phyloP scores from a whole-genome alignment of 1,140 invertebrate species.

The Leptopilina boulardi region DNA sequence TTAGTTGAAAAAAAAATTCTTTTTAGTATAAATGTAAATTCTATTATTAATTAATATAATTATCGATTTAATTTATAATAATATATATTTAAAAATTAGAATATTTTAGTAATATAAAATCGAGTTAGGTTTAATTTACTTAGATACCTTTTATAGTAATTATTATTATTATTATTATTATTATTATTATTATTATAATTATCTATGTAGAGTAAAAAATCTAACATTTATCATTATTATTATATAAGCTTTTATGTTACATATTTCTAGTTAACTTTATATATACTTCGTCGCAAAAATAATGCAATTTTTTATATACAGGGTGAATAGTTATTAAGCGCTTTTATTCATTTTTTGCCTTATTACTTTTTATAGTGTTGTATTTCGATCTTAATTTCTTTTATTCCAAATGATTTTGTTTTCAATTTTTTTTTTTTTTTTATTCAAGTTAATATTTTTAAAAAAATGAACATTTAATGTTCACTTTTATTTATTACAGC shows the following conservation, averaged over 20 bases:
- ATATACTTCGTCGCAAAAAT: not conserved
- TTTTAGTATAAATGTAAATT: not conserved
- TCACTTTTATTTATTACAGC: too few relatives aligned
- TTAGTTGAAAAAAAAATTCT: not conserved
- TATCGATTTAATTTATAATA: not conserved
- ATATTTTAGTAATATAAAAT: constrained; percentile 14
- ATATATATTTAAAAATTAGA: constrained; percentile 2
- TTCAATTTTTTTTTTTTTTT: not conserved
- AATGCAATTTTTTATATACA: not conserved
- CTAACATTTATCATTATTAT: constrained; percentile 4
- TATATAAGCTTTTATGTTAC: constrained; percentile 24
- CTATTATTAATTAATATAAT: not conserved
- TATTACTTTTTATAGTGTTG: not conserved
- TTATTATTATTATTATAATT: too few relatives aligned
- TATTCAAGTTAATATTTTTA: not conserved
- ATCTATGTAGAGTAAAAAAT: constrained; percentile 26
- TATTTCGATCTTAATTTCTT: constrained; percentile 30
- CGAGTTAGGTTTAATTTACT: not conserved
- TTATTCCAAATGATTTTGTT: constrained; percentile 10
- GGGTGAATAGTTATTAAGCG: not conserved
- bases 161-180: too few relatives aligned
- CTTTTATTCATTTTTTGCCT: not conserved
- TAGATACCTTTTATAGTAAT: constrained; percentile 28
- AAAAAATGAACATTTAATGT: not conserved
- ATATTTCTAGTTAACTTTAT: constrained; percentile 1